Evolutionary conservation across 2,888 invertebrate species (phyloP).

Genomic region (Callimorpha dominula): DNA sequence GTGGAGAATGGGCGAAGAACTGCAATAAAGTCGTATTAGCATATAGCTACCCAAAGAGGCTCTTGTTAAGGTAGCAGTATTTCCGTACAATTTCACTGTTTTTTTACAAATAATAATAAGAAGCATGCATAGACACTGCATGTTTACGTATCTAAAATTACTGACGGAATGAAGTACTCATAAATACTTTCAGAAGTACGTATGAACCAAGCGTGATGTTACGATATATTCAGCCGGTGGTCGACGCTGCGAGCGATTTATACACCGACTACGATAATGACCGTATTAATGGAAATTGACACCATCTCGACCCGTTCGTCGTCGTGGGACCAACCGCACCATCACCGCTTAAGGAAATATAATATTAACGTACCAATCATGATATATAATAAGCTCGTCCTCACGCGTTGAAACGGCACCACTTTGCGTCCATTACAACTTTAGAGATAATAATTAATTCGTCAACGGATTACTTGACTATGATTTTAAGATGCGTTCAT

Average conservation of each 20-base stretch:
- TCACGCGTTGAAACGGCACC: slow-evolving; percentile 71
- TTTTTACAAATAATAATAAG: neutral
- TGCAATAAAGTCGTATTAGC: no score
- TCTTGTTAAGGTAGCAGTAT: no score
- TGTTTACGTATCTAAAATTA: neutral
- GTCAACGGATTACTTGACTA: slow-evolving; percentile 52
- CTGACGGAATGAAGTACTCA: neutral
- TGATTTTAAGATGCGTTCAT: slow-evolving; percentile 51
- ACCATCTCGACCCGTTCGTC: slow-evolving; percentile 66
- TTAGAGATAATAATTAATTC: slow-evolving; percentile 71
- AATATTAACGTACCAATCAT: slow-evolving; percentile 80
- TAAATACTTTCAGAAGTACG: slow-evolving; percentile 19
- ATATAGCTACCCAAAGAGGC: no score
- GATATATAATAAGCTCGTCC: slow-evolving; percentile 76
- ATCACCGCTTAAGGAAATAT: slow-evolving; percentile 76
- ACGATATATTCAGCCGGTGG: slow-evolving; percentile 62
- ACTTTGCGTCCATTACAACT: slow-evolving; percentile 61
- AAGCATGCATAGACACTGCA: neutral
- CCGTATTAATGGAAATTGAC: slow-evolving; percentile 83
- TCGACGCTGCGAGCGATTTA: slow-evolving; percentile 76
- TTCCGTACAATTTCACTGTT: neutral
- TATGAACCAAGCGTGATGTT: slow-evolving; percentile 31
- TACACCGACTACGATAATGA: slow-evolving; percentile 76
- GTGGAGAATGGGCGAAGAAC: no score
- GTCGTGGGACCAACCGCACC: slow-evolving; percentile 62